phyloP scores from a whole-genome alignment of 2,888 invertebrate species.

The Scaptomyza polygonia region DNA sequence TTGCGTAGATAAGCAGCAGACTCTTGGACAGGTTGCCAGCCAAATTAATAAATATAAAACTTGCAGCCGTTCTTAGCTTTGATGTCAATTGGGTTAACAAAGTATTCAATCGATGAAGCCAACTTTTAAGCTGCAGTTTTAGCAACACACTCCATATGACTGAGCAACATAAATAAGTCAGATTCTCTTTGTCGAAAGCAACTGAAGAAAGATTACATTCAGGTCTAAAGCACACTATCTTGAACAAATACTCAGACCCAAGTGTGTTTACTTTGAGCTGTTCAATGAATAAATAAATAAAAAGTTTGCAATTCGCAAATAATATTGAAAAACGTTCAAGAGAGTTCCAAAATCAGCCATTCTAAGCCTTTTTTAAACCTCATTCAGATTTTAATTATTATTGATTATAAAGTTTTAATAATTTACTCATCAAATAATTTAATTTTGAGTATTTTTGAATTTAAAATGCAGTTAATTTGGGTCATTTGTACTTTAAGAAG shows the following conservation, averaged over 20 bases:
- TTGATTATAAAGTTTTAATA: too few relatives aligned
- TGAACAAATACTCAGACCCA: not conserved
- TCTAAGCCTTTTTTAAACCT: too few relatives aligned
- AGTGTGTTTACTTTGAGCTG: not conserved
- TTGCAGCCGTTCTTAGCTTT: constrained; percentile 63
- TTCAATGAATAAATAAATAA: too few relatives aligned
- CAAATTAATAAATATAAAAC: constrained; percentile 32
- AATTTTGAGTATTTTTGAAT: too few relatives aligned
- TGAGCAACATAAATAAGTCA: not conserved
- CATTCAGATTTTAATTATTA: too few relatives aligned
- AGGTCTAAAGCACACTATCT: not conserved
- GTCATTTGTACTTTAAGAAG: too few relatives aligned
- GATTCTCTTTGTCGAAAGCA: not conserved
- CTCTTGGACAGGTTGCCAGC: constrained; percentile 28
- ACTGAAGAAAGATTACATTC: not conserved
- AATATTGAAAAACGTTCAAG: too few relatives aligned
- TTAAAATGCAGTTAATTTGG: too few relatives aligned
- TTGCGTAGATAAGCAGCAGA: constrained; percentile 41
- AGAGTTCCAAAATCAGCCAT: too few relatives aligned
- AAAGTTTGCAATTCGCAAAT: too few relatives aligned
- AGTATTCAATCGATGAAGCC: constrained; percentile 27
- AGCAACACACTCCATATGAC: not conserved
- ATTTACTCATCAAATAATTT: too few relatives aligned
- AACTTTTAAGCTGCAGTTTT: not conserved
- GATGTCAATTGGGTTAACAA: constrained; percentile 45